A percentile compares a stretch with the other conserved stretches of the same genome.
These are phyloP conservation scores for Clytia hemisphaerica DNA, from an alignment of 30 jellyfish, hydroid and myxozoan species.

Conservation along the genomic window DNA sequence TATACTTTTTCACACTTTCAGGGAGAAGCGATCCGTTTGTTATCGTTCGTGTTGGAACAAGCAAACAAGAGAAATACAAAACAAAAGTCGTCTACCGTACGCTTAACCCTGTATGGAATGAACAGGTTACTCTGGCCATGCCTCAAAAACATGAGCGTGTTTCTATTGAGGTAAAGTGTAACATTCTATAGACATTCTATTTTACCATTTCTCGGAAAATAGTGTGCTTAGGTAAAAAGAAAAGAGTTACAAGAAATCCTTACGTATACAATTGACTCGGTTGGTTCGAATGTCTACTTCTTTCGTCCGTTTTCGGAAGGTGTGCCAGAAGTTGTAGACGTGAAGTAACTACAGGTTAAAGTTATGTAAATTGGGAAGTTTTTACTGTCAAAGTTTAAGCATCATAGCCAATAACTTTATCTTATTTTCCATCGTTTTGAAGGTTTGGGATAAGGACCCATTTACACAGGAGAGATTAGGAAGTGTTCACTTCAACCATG, in stretches of 20 bases:
- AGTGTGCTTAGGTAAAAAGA: no score
- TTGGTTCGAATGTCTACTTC: no score
- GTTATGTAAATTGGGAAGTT: no score
- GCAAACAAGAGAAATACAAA: conserved; percentile 69
- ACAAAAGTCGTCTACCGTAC: conserved; percentile 80
- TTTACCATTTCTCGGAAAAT: no score
- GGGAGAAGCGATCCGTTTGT: conserved; percentile 98
- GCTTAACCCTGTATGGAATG: conserved; percentile 96
- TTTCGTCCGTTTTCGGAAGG: no score
- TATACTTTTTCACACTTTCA: not conserved
- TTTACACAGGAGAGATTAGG: conserved; percentile 91
- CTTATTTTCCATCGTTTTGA: conserved; percentile 18
- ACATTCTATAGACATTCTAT: no score
- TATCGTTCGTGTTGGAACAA: conserved; percentile 66
- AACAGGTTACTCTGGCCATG: conserved; percentile 94
- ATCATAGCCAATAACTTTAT: no score
- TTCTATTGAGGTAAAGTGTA: conserved; percentile 45
- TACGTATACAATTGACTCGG: no score
- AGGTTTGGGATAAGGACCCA: conserved; percentile 98
- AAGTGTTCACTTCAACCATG: conserved; percentile 41
- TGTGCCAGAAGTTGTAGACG: no score
- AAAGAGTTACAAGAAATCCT: no score
- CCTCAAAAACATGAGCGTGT: conserved; percentile 82
- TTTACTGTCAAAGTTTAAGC: no score
- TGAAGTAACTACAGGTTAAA: no score